Base-by-base conservation (phyloP, 2,888 invertebrate genomes). In the Phalera bucephala region DNA sequence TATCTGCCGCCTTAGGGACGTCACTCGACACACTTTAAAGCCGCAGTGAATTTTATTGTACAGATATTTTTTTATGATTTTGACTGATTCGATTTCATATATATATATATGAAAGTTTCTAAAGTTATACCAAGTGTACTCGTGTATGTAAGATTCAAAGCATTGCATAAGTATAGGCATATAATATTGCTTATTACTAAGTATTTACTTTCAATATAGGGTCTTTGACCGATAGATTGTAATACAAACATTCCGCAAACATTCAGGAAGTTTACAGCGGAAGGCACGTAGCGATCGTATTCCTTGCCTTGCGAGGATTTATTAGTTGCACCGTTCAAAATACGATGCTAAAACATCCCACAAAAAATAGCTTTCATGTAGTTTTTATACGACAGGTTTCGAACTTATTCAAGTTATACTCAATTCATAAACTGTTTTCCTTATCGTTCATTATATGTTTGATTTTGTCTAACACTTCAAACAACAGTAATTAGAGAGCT, bases 231-330 rank as follows among this genome's bases (percentile, higher is more conserved):
- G 58, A 48, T 52, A 55, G 45, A 59, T 50, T 54, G 52, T 43
- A 73, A 72, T 72, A 56, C 66, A 77, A 82, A 77, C 74, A 80
- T 67, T 66, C 60, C 58, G 63, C 62, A 63, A 72, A 28, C 56
- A 57, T 40, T 45, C 31, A 36, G 41, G 37, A 54, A 64, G 75
- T 74, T 77, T 67, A 60, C 70, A 69, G 54, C 73, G 77, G 75
- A 80, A 78, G 72, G 80, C 85, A 85, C 84, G 84, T 80, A 76
- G 62, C 48, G 45, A 65, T 60, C 72, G 66, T 75, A 69, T 68
- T 72, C 62, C 58, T 53, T 57, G 53, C 55, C 45, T 43, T 33
- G 30, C 30, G 40, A 44, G 51, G 36, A 42, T 53, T 60, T 60
- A 58, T 49, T 39, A 44, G 37, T 3, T 3, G 5, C 17, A 3